These are phyloP conservation scores for Mesembrinibis cayennensis DNA, from an alignment of 2,113 vertebrate genomes.

Conservation along the genomic window DNA sequence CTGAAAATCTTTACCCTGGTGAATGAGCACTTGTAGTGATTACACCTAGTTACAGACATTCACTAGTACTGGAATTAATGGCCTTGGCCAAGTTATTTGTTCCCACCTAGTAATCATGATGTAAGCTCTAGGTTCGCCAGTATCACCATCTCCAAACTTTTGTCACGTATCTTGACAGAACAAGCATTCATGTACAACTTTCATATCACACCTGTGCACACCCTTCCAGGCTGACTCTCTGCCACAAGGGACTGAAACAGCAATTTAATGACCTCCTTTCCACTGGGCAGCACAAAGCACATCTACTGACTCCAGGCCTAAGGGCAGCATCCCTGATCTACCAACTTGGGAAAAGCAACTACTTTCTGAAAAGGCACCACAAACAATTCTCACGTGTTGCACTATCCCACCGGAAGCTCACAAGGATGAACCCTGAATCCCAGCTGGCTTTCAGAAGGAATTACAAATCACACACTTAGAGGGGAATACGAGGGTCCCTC, in stretches of 20 bases:
- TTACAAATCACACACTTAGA: not conserved
- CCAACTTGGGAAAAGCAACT: not conserved
- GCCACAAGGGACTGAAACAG: not conserved
- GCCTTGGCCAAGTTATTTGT: not conserved
- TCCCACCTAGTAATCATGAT: not conserved
- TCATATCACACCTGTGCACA: not conserved
- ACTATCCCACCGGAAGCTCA: not conserved
- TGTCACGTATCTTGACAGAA: not conserved
- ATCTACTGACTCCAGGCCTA: not conserved
- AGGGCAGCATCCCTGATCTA: not conserved
- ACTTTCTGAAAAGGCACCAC: not conserved
- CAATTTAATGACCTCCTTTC: not conserved
- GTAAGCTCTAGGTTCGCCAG: not conserved
- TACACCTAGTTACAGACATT: not conserved
- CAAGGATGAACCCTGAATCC: not conserved
- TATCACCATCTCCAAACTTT: not conserved
- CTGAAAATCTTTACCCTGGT: not conserved
- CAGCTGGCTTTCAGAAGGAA: not conserved
- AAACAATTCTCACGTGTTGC: not conserved
- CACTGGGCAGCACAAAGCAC: not conserved
- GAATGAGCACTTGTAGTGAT: rapidly evolving
- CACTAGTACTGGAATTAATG: not conserved
- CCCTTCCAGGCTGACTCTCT: not conserved
- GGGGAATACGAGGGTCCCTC: not conserved
- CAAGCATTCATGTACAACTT: not conserved